Base-by-base conservation (phyloP, 2,888 invertebrate genomes). In the Drosophila niveifrons region DNA sequence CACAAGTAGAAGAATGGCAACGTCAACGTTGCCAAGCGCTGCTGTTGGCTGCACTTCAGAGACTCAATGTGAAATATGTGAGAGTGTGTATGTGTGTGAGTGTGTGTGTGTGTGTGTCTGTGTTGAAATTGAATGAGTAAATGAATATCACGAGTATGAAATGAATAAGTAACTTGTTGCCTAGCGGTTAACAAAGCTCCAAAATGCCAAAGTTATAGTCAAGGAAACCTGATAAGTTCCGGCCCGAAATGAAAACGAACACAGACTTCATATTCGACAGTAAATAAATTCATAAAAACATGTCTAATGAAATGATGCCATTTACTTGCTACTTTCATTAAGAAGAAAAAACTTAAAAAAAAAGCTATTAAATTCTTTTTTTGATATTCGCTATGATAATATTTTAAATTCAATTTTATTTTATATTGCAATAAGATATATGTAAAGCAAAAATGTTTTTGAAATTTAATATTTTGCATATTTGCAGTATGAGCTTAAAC, bases 51-150 rank as follows among this genome's bases (percentile, higher is more conserved):
- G 44, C 59, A 65, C 51, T 56, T 47, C 15, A 29, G 17, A n/a
- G 7, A 31, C 9, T 31, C 31, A 31, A 8, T 31, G 10, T 23
- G 23, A 6, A 23, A 23, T 23, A 11, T 34, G 34, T 34, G 10
- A 11, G 9, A 36, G 6, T 15, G 13, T 46, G 11, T 15, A 11
- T 46, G 11, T 23, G 39, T 48, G 10, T 34, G 34, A 3, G 10
- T 34, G 9, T 46, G 10, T 34, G 10, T 34, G 10, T 34, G 9
- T 46, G 9, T 15, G 13, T 44, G 10, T 47, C 15, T 11, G 17
- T 28, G 34, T 48, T 28, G 41, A 10, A 56, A 58, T 36, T 59
- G 66, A 47, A 34, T 66, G 55, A 55, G 62, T 66, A 55, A 62
- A 57, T 64, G 63, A 57, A 57, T 63, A 57, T 43, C 28, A 31